phyloP scores from a whole-genome alignment of 2,888 invertebrate genomes.

The Protophormia terraenovae region DNA sequence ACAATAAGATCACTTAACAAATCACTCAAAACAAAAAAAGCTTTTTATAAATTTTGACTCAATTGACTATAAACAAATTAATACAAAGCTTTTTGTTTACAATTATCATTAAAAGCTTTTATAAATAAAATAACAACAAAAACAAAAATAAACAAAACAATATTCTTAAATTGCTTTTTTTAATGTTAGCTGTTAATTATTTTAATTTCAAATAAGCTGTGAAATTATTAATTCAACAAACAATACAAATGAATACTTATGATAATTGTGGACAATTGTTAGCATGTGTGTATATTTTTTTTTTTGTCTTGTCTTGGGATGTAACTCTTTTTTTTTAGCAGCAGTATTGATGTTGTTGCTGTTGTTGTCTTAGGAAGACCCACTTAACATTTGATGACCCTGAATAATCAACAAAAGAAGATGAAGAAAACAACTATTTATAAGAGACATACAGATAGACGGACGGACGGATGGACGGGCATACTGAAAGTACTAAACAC shows the following conservation, averaged over 20 bases:
- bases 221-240: conserved; percentile 59
- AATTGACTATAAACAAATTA: not conserved
- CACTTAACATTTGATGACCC: conserved; percentile 68
- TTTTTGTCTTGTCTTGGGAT: not conserved
- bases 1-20: too few species aligned
- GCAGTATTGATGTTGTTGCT: conserved; percentile 4
- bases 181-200: conserved; percentile 50
- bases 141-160: conserved; percentile 3
- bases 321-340: conserved; percentile 30
- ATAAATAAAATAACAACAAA: not conserved
- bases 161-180: conserved; percentile 42
- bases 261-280: not conserved
- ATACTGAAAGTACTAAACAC: not conserved
- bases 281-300: conserved; percentile 6
- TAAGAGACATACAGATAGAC: not conserved
- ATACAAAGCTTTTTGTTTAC: conserved; percentile 1
- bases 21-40: conserved; percentile 9
- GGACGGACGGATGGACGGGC: not conserved
- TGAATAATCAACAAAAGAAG: conserved; percentile 50
- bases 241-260: conserved; percentile 5
- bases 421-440: not conserved
- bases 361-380: conserved; percentile 57
- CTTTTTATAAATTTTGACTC: conserved; percentile 29
- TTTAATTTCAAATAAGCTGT: conserved; percentile 56
- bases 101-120: conserved; percentile 26